A percentile compares a stretch with the other conserved stretches of the same genome.
Evolutionary conservation across 1,140 invertebrate genomes (phyloP).

Genomic region (Maconellicoccus hirsutus): DNA sequence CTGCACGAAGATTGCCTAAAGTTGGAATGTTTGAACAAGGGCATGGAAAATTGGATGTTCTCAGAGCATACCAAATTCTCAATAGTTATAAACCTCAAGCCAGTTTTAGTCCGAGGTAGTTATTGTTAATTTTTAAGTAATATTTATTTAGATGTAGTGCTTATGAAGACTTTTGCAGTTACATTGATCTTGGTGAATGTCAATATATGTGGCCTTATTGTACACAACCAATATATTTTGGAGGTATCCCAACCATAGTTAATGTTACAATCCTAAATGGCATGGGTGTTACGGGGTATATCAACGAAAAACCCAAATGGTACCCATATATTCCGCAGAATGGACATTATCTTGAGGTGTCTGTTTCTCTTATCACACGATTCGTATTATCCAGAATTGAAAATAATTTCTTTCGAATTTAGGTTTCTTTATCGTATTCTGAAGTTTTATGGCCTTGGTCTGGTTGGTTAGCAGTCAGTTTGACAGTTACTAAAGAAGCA

Average conservation of each 20-base stretch:
- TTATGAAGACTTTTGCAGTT: conserved; percentile 50
- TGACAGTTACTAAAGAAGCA: conserved; percentile 51
- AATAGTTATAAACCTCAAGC: conserved; percentile 73
- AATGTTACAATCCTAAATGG: conserved; percentile 87
- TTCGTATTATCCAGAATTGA: not conserved
- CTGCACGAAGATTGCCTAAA: conserved; percentile 66
- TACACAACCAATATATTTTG: conserved; percentile 83
- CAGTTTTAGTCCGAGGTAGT: conserved; percentile 47
- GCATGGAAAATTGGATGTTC: conserved; percentile 80
- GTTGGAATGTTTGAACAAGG: conserved; percentile 97
- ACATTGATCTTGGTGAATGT: conserved; percentile 85
- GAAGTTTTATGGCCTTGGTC: conserved; percentile 91
- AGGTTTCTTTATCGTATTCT: conserved; percentile 65
- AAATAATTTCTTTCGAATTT: conserved; percentile 36
- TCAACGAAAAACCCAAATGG: conserved; percentile 63
- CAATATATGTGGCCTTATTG: conserved; percentile 98
- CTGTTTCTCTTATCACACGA: conserved; percentile 10
- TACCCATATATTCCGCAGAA: conserved; percentile 70
- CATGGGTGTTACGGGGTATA: conserved; percentile 71
- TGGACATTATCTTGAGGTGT: conserved; percentile 45
- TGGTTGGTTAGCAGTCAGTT: conserved; percentile 71
- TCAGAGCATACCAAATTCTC: conserved; percentile 71
- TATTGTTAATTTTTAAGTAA: not conserved
- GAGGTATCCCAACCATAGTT: conserved; percentile 73
- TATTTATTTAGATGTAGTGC: too few species aligned